Percentiles rank a stretch among this genome's conserved stretches.
Conservation (phyloP, 1,140 invertebrate genomes). For the Caenorhabditis brenneri region DNA sequence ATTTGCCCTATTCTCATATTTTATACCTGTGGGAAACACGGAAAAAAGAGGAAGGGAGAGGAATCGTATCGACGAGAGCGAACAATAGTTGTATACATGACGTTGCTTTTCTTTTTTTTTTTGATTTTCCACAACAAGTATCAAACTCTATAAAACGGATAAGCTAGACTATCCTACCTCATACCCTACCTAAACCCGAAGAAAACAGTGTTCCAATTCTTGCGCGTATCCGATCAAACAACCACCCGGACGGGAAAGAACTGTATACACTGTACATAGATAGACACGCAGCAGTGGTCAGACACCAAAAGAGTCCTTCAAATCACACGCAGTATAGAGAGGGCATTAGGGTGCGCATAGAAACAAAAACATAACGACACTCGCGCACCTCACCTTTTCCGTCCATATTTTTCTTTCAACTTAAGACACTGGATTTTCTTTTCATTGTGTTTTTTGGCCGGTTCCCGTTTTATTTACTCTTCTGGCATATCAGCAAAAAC, state of each 20-base stretch:
- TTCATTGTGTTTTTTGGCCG: not conserved
- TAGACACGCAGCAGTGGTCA: slow-evolving; percentile 32
- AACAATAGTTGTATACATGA: too few relatives aligned
- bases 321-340: slow-evolving; percentile 14
- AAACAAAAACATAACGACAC: slow-evolving; percentile 27
- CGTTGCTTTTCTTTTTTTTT: too few relatives aligned
- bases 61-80: too few relatives aligned
- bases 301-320: slow-evolving; percentile 33
- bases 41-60: too few relatives aligned
- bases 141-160: not conserved
- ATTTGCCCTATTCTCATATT: too few relatives aligned
- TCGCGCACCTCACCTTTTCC: not conserved
- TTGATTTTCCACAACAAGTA: too few relatives aligned
- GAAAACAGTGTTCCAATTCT: not conserved
- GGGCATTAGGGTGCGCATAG: slow-evolving; percentile 21
- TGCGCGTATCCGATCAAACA: slow-evolving; percentile 29
- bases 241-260: not conserved
- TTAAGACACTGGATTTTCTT: not conserved
- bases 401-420: slow-evolving; percentile 11
- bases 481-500: not conserved
- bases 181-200: not conserved
- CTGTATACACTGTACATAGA: not conserved
- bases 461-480: not conserved
- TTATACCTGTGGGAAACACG: too few relatives aligned
- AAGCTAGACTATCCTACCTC: not conserved